Base-by-base conservation (phyloP, 2,113 vertebrate genomes). In the Syrmaticus mikado region DNA sequence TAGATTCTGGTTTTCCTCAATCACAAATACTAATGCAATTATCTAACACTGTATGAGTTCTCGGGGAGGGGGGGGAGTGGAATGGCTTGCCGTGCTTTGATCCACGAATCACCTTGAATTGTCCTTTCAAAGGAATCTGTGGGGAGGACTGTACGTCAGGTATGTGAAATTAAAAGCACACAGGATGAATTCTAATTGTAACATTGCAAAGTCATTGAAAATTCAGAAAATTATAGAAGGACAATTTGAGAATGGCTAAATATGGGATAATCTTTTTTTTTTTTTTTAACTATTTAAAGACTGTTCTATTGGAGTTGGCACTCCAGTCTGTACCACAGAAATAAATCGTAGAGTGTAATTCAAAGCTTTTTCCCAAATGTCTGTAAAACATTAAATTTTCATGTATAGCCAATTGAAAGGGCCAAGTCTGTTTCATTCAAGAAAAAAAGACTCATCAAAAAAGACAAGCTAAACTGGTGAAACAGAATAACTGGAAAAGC, bases 111-210 rank as follows among this genome's bases (percentile, higher is more conserved):
- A 77, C 21, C 27, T 36, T 58, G 82, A 77, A 68, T 34, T 2
- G 1, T 4, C 38, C 68, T 32, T 53, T 85, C 68, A 85, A 36
- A 32, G 2, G 10, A 40, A 25, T 25, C 41, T 13, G 32, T 62
- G 62, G 72, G 75, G 36, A 79, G 4, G 11, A 32, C 8, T 53
- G 2, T 46, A 21, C 15, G 8, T 73, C 62, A 91, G 48, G 27
- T 70, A 67, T 1, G 4, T 20, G 50, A 82, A 55, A 85, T 79
- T 89, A 94, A 65, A 6, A 48, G n/a, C 65, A 45, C 11, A 19
- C 25, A n/a, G 82, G n/a, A 62, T 38, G 11, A 93, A 91, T 55
- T 75, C 25, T 87, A 86, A 72, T 28, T 77, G 38, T 75, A 83
- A 58, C 5, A 38, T 7, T 57, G 61, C 2, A 38, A 76, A 75